Percentiles rank a stretch among this genome's conserved stretches.
phyloP scores from a whole-genome alignment of 2,797 vertebrate species.

The Scolopax rusticola region DNA sequence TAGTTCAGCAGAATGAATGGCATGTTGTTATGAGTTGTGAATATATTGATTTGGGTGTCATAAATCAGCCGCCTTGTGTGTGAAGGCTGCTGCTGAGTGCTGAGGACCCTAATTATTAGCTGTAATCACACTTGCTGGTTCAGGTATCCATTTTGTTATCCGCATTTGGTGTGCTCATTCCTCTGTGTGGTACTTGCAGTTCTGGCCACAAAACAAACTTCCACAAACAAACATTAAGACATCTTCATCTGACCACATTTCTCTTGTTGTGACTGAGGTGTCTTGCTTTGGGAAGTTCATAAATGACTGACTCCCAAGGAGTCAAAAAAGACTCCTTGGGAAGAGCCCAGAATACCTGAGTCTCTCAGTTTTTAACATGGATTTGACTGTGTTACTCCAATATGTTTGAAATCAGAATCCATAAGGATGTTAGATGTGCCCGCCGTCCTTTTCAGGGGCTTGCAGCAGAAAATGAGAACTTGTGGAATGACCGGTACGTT shows the following conservation, averaged over 20 bases:
- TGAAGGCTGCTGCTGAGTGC: conserved; percentile 30
- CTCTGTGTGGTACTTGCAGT: neutral
- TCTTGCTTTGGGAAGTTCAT: neutral
- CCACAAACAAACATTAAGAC: neutral
- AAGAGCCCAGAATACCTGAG: neutral
- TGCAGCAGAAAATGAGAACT: neutral
- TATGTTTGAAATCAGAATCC: neutral
- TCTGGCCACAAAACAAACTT: neutral
- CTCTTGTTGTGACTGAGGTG: neutral
- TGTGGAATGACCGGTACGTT: accelerated
- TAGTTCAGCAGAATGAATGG: conserved; percentile 46
- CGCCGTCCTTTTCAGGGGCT: neutral
- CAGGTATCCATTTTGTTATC: conserved; percentile 2
- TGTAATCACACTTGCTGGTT: neutral
- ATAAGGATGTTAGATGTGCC: neutral
- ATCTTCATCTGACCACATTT: neutral
- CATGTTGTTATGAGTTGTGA: conserved; percentile 37
- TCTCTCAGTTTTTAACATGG: neutral
- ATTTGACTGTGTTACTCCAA: neutral
- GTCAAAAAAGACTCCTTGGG: neutral
- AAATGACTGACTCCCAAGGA: neutral
- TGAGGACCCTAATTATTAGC: conserved; percentile 22
- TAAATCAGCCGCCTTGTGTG: neutral
- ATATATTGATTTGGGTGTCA: conserved; percentile 24
- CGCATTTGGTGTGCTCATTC: neutral